Base-by-base conservation (phyloP, 1,140 invertebrate species). In the Parasteatoda tepidariorum region DNA sequence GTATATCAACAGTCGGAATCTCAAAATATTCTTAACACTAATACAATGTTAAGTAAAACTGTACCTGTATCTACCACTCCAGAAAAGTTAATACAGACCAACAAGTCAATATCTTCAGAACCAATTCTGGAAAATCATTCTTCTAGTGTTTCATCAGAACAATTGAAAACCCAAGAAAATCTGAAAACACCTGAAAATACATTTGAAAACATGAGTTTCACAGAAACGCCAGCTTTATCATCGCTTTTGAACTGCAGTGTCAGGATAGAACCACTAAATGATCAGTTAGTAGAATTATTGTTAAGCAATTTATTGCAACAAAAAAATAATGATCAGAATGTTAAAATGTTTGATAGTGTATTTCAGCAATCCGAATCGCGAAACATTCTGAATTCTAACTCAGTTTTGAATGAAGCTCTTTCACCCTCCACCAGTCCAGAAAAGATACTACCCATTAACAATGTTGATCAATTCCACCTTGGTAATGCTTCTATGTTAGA, bases 211-310 rank as follows among this genome's bases (percentile, higher is more conserved):
- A 48, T 48, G 4, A 18, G 4, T 2, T 48, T 18, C 18, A 9
- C 4, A 48, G 38, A n/a, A n/a, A n/a, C n/a, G n/a, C 1, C 4
- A 48, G 38, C 9, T 13, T 48, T 0, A 13, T 48, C 38, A 48
- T 48, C 38, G 9, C 18, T 48, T 2, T 18, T 13, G 18, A 18
- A 48, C 9, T 48, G 38, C 38, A 48, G 38, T 48, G 15, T 7
- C 13, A 31, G 28, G 11, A 3, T 24, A 13, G 9, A 48, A 18
- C 38, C 38, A 59, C 64, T 74, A 7, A 61, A 70, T 68, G 66
- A 81, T 61, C 24, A 64, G 24, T 24, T 81, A 4, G 54, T n/a
- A 24, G 78, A 70, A 28, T 59, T 81, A 4, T 30, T 70, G 54
- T 70, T 81, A 24, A 34, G 41, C 22, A 57, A 68, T 30, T 15